Percentiles rank a stretch among this genome's conserved stretches.
Conservation (phyloP, 92 coral and sea anemone species). For the Chrysogorgia sp. region DNA sequence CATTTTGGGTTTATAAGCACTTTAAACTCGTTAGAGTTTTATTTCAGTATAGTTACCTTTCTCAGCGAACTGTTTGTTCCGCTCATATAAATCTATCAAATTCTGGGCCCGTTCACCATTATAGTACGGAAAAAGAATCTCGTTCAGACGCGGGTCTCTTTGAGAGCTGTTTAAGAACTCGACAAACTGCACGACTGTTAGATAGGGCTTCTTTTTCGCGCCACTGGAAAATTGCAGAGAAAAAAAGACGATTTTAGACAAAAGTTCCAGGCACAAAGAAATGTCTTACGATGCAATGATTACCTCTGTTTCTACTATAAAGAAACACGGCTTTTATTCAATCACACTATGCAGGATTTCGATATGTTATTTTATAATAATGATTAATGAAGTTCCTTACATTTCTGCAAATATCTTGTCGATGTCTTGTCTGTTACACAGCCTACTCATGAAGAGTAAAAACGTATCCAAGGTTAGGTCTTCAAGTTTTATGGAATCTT, state of each 20-base stretch:
- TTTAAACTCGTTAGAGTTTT: too few species aligned
- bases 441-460: conserved; percentile 85
- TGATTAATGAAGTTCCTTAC: conserved; percentile 57
- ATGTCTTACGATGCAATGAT: too few species aligned
- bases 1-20: too few species aligned
- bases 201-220: conserved; percentile 94
- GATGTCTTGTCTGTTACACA: conserved; percentile 95
- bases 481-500: conserved; percentile 73
- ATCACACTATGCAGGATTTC: too few species aligned
- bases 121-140: conserved; percentile 93
- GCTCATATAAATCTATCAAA: conserved; percentile 80
- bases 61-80: conserved; percentile 84
- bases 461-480: conserved; percentile 82
- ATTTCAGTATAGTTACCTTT: conserved; percentile 63
- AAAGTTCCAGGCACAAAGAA: too few species aligned
- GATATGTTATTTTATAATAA: background rate
- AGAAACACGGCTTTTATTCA: too few species aligned
- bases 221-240: conserved; percentile 67
- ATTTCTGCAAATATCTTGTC: conserved; percentile 91
- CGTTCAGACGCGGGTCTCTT: conserved; percentile 95
- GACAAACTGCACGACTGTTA: conserved; percentile 87
- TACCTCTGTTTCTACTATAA: too few species aligned
- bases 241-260: background rate
- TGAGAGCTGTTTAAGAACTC: conserved; percentile 88
- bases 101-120: conserved; percentile 82